A percentile compares a stretch with the other conserved stretches of the same genome.
Conservation (phyloP, 2,888 invertebrate genomes). For the Quadriops clusia region DNA sequence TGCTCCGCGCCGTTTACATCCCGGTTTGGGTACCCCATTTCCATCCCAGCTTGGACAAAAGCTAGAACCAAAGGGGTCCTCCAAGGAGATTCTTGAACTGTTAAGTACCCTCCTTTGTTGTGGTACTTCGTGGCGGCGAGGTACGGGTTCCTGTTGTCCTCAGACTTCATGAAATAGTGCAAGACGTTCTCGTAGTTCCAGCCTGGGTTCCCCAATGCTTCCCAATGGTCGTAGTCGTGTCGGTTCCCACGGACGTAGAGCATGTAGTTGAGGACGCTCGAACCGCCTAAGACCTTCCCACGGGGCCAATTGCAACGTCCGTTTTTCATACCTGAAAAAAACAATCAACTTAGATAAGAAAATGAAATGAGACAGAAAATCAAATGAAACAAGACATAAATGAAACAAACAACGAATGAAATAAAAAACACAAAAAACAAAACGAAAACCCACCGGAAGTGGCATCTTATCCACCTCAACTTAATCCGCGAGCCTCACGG, state of each 20-base stretch:
- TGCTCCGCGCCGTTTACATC: slow-evolving; percentile 73
- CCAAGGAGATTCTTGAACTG: slow-evolving; percentile 76
- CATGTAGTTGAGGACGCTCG: slow-evolving; percentile 82
- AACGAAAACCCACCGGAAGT: no score
- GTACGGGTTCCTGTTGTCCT: slow-evolving; percentile 81
- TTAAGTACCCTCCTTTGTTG: slow-evolving; percentile 59
- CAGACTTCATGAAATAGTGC: slow-evolving; percentile 81
- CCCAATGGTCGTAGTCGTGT: slow-evolving; percentile 84
- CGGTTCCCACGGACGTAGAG: slow-evolving; percentile 73
- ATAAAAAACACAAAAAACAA: no score
- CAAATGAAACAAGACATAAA: no score
- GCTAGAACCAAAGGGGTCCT: slow-evolving; percentile 70
- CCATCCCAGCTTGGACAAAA: slow-evolving; percentile 69
- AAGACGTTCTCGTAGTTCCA: slow-evolving; percentile 80
- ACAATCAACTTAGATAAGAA: no score
- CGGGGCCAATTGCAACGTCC: slow-evolving; percentile 80
- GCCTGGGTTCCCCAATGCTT: slow-evolving; percentile 66
- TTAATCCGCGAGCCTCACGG: no score
- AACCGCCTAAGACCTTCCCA: slow-evolving; percentile 82
- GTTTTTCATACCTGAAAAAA: slow-evolving; percentile 56
- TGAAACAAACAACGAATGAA: no score
- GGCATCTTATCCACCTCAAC: no score
- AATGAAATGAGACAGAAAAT: no score
- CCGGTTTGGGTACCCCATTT: slow-evolving; percentile 72
- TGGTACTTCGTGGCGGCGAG: slow-evolving; percentile 58